Conservation (phyloP, 2,113 vertebrate genomes). For the Ailuropoda melanoleuca region DNA sequence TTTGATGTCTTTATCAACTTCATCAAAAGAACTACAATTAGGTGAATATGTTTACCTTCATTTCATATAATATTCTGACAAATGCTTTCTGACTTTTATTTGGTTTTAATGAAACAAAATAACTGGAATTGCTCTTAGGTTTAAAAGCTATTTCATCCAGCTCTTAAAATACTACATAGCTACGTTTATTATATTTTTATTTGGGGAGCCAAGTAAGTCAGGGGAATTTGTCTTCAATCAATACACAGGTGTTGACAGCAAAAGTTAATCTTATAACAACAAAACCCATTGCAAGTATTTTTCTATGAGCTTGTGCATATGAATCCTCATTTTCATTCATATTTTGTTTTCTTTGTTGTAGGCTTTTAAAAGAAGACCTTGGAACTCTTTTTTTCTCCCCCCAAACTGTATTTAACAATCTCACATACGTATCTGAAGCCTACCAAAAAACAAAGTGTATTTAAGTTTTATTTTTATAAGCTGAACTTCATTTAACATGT, state of each 20-base stretch:
- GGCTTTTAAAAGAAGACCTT: not conserved
- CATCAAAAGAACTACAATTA: not conserved
- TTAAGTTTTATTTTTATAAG: slow-evolving; percentile 14
- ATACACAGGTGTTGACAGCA: not conserved
- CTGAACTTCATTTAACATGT: slow-evolving; percentile 37
- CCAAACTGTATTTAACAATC: not conserved
- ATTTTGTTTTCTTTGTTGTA: slow-evolving; percentile 38
- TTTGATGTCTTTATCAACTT: slow-evolving; percentile 3
- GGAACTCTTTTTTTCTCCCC: not conserved
- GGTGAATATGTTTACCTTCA: slow-evolving; percentile 41
- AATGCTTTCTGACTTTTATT: slow-evolving; percentile 33
- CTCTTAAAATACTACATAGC: not conserved
- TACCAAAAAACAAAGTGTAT: not conserved
- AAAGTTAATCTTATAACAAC: not conserved
- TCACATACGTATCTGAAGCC: not conserved
- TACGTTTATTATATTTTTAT: slow-evolving; percentile 28
- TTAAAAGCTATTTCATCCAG: slow-evolving; percentile 31
- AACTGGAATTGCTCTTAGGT: slow-evolving; percentile 27
- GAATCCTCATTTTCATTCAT: slow-evolving; percentile 31
- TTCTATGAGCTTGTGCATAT: not conserved
- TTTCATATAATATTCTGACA: slow-evolving; percentile 7
- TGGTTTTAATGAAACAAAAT: slow-evolving; percentile 42
- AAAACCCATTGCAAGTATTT: not conserved
- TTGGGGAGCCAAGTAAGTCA: not conserved
- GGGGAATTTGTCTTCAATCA: slow-evolving; percentile 1